phyloP scores from a whole-genome alignment of 37 sponge, comb jelly and placozoan species.

The Cliona cf. orientalis region DNA sequence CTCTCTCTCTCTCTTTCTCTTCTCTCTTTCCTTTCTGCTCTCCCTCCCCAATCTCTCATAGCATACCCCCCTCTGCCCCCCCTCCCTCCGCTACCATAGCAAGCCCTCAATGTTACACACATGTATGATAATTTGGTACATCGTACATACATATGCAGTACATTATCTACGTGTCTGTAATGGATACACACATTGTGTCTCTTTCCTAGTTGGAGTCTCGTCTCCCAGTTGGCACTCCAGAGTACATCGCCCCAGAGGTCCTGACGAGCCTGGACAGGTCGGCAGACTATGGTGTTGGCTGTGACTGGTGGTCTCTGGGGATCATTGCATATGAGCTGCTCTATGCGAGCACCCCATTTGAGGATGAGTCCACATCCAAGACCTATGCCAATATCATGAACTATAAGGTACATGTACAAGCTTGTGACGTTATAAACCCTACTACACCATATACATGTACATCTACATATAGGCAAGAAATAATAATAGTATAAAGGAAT shows the following conservation, averaged over 20 bases:
- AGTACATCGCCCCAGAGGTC: slow-evolving; percentile 98
- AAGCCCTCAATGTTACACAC: too few species aligned
- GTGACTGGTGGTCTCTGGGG: slow-evolving; percentile 99
- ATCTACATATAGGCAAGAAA: too few species aligned
- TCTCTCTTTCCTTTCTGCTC: not conserved
- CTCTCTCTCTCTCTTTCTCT: not conserved
- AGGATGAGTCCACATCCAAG: slow-evolving; percentile 73
- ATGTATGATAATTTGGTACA: too few species aligned
- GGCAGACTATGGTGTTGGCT: slow-evolving; percentile 71
- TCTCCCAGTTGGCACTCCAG: slow-evolving; percentile 97
- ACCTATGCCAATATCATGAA: slow-evolving; percentile 95
- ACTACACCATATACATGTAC: not conserved
- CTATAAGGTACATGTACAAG: slow-evolving; percentile 72
- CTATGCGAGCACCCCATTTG: slow-evolving; percentile 91
- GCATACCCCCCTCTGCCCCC: not conserved
- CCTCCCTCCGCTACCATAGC: not conserved
- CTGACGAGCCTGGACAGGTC: slow-evolving; percentile 71
- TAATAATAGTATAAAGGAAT: too few species aligned
- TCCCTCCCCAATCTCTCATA: not conserved
- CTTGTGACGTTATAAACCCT: too few species aligned
- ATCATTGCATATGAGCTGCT: slow-evolving; percentile 93
- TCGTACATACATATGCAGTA: too few species aligned
- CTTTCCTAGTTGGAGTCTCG: slow-evolving; percentile 47
- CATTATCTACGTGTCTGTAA: not conserved
- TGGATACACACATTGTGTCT: not conserved